Percentiles rank a stretch among this genome's conserved stretches.
Evolutionary conservation across 53 echinoderm and acorn worm genomes (phyloP).

Genomic region (Crossaster papposus): DNA sequence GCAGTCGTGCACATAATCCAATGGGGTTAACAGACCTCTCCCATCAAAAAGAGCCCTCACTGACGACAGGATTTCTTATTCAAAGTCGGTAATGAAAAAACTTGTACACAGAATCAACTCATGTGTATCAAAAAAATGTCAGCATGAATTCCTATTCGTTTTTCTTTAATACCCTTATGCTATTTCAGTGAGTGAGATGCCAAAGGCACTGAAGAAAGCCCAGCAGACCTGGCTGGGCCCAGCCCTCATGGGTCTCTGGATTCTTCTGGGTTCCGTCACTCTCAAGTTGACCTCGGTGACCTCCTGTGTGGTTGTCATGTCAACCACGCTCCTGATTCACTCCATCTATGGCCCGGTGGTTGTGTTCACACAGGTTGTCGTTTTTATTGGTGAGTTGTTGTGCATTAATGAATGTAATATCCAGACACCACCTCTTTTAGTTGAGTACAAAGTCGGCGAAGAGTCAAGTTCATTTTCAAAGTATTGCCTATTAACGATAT

Average conservation of each 20-base stretch:
- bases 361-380: constrained; percentile 67
- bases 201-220: constrained; percentile 48
- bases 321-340: constrained; percentile 53
- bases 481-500: too few species aligned
- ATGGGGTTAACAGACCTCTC: too few species aligned
- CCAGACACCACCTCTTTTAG: not conserved
- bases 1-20: too few species aligned
- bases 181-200: constrained; percentile 59
- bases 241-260: constrained; percentile 56
- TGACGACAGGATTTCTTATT: too few species aligned
- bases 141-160: not conserved
- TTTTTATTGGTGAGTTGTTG: constrained; percentile 66
- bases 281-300: constrained; percentile 41
- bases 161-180: not conserved
- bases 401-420: not conserved
- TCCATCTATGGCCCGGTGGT: constrained; percentile 72
- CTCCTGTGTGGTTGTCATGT: constrained; percentile 63
- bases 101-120: too few species aligned
- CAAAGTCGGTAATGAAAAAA: too few species aligned
- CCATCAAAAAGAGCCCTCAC: too few species aligned
- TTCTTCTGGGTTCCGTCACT: constrained; percentile 60
- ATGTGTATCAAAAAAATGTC: not conserved
- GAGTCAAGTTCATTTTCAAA: too few species aligned
- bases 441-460: too few species aligned
- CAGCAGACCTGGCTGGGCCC: constrained; percentile 59